Base-by-base conservation (phyloP, 2,797 vertebrate species). In the Anguilla marmorata region DNA sequence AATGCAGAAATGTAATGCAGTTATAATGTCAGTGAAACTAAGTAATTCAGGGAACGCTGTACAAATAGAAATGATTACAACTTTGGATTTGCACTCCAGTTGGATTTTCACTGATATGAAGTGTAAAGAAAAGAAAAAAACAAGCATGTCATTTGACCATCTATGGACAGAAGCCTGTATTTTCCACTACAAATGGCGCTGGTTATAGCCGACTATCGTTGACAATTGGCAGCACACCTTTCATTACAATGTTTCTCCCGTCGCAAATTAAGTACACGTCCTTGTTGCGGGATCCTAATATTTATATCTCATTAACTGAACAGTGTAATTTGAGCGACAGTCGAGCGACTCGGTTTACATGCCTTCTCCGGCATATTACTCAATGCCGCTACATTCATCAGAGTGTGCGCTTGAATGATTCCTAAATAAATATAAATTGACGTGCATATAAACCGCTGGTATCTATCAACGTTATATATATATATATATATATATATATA, bases 301-400 rank as follows among this genome's bases (percentile, higher is more conserved):
- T 87, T 88, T 60, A 85, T 87, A 74, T 45, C 69, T 72, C 86
- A 76, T 76, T 85, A 84, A 89, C 89, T 87, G 80, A 69, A 12
- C 50, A 58, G 87, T 80, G 60, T 90, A 66, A 90, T 87, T 85
- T 89, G 89, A 89, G 50, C 74, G 50, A 48, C 63, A 79, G 63
- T 58, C 2, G 86, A 88, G 52, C 60, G 82, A 63, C 66, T 87
- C 19, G 21, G 85, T 87, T 88, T 87, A 88, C 89, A 87, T 90
- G 87, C 88, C 86, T 84, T 56, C 89, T 30, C 27, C 88, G 88
- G 83, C 89, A 86, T 30, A 85, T 27, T 54, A 21, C 54, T 80
- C 54, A 41, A 54, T 30, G 85, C 63, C 85, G 27, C 48, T 80
- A 27, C 84, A 87, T 86, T 82, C 86, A 87, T 76, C 60, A 41